phyloP scores from a whole-genome alignment of 2,113 vertebrate genomes.

The Emydocephalus ijimae region DNA sequence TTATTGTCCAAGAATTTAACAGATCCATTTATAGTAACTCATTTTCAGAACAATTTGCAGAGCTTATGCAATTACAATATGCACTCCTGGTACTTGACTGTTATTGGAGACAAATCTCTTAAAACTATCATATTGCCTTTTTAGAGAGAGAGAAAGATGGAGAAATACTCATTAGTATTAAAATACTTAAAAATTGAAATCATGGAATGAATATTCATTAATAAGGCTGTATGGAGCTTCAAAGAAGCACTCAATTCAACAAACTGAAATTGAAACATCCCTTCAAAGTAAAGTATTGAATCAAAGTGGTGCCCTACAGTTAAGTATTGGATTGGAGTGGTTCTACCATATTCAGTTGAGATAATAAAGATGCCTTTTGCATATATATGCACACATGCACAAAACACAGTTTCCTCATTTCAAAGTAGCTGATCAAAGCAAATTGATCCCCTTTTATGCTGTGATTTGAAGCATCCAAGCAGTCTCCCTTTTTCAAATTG shows the following conservation, averaged over 20 bases:
- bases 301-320: background rate
- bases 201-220: background rate
- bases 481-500: background rate
- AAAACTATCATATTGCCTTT: background rate
- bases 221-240: background rate
- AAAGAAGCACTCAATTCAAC: background rate
- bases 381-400: background rate
- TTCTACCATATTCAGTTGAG: background rate
- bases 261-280: background rate
- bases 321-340: background rate
- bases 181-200: background rate
- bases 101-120: background rate
- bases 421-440: background rate
- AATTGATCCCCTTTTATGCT: background rate
- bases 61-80: background rate
- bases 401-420: background rate
- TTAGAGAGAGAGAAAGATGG: background rate
- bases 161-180: background rate
- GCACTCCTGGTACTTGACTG: background rate
- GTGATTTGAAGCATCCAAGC: background rate
- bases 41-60: background rate
- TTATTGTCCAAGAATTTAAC: background rate
- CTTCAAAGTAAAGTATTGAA: background rate
- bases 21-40: conserved; percentile 14
- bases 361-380: background rate